These are phyloP conservation scores for Clarias platycephalus DNA, from an alignment of 2,797 vertebrate species.

Conservation along the genomic window DNA sequence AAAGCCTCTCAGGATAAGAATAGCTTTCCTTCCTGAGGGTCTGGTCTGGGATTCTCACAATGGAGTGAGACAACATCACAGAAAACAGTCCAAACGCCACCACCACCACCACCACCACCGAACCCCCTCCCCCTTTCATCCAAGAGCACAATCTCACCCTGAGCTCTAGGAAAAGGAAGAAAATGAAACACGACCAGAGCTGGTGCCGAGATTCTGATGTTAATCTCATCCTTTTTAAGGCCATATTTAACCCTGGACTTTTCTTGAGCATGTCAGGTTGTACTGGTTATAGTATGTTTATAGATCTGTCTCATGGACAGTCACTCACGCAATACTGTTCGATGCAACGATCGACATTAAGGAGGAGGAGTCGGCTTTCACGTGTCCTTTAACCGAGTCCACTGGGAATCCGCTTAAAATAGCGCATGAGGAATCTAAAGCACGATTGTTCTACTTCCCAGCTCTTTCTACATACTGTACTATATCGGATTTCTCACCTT, in stretches of 20 bases:
- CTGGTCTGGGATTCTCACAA: slow-evolving; percentile 35
- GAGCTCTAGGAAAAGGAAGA: not conserved
- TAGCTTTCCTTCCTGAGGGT: slow-evolving; percentile 53
- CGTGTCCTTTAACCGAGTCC: slow-evolving; percentile 7
- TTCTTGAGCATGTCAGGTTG: not conserved
- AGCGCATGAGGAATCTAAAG: not conserved
- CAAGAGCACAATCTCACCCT: not conserved
- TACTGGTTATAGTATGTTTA: not conserved
- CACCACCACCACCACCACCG: not conserved
- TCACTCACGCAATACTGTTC: slow-evolving; percentile 20
- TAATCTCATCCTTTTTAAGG: not conserved
- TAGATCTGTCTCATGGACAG: not conserved
- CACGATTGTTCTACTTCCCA: not conserved
- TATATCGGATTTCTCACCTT: not conserved
- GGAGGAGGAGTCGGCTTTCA: slow-evolving; percentile 29
- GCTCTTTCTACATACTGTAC: not conserved
- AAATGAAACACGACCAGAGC: not conserved
- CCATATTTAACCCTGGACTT: not conserved
- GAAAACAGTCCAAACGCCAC: not conserved
- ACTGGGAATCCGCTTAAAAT: slow-evolving; percentile 17
- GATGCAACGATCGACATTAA: slow-evolving; percentile 25
- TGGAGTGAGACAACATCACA: not conserved
- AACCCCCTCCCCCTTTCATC: not conserved
- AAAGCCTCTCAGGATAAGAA: slow-evolving; percentile 46
- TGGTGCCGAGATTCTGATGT: not conserved